Evolutionary conservation across 1,140 invertebrate species (phyloP).

Genomic region (Cotesia glomerata): DNA sequence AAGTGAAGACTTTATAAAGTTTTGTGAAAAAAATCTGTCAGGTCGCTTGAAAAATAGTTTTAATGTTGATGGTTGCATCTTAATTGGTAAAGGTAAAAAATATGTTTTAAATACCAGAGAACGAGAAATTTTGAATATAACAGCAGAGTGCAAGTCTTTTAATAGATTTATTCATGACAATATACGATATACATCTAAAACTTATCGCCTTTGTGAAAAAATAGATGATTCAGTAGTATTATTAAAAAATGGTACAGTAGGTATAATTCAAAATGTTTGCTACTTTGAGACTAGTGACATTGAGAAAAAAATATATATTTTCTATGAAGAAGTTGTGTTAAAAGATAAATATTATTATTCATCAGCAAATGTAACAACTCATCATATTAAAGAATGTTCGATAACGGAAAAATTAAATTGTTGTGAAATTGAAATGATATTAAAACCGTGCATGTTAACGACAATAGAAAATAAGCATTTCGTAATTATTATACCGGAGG

Average conservation of each 20-base stretch:
- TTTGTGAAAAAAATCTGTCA: not conserved
- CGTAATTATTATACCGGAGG: not conserved
- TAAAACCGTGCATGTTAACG: not conserved
- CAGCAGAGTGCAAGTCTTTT: not conserved
- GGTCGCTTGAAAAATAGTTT: not conserved
- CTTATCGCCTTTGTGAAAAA: not conserved
- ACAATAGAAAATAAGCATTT: not conserved
- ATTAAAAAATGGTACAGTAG: not conserved
- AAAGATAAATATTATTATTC: not conserved
- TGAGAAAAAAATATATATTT: not conserved
- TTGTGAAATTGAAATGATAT: not conserved
- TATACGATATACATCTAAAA: conserved; percentile 1
- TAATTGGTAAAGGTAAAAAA: conserved; percentile 18
- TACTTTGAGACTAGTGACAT: not conserved
- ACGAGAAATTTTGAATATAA: not conserved
- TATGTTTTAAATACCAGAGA: conserved; percentile 8
- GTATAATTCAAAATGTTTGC: conserved; percentile 16
- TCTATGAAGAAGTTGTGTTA: conserved; percentile 2
- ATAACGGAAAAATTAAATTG: not conserved
- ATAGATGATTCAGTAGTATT: conserved; percentile 12
- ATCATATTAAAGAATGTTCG: not conserved
- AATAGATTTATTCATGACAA: not conserved
- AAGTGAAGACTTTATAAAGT: not conserved
- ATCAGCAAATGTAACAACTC: not conserved
- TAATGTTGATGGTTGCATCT: not conserved